Evolutionary conservation across 1,140 invertebrate species (phyloP).

Genomic region (Drosophila willistoni): DNA sequence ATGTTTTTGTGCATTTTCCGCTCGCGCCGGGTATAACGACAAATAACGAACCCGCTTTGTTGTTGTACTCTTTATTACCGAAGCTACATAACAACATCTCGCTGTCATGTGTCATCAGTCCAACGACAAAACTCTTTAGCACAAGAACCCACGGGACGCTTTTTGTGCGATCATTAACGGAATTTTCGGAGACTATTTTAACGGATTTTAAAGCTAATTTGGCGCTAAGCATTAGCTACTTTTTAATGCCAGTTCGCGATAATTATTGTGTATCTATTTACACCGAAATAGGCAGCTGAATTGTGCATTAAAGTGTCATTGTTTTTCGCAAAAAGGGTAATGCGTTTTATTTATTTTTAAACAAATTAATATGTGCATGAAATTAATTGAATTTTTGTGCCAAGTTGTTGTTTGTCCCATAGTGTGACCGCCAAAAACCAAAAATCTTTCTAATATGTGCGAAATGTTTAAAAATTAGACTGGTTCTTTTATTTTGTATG

Average conservation of each 20-base stretch:
- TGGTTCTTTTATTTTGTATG: not conserved
- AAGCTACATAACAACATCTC: constrained; percentile 60
- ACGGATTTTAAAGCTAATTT: not conserved
- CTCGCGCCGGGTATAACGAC: constrained; percentile 23
- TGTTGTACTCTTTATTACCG: constrained; percentile 29
- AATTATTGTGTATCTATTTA: constrained; percentile 38
- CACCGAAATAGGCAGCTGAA: constrained; percentile 58
- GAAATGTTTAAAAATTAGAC: not conserved
- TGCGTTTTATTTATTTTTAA: constrained; percentile 8
- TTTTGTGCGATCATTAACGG: constrained; percentile 51
- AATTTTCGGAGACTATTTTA: constrained; percentile 10
- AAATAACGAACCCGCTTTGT: not conserved
- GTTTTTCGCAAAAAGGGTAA: constrained; percentile 47
- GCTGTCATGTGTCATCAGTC: constrained; percentile 60
- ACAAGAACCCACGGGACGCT: constrained; percentile 49
- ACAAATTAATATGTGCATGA: constrained; percentile 27
- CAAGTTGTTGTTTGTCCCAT: constrained; percentile 41
- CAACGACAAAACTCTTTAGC: constrained; percentile 56
- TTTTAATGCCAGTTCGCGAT: constrained; percentile 63
- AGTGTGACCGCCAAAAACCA: constrained; percentile 30
- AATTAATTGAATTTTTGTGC: constrained; percentile 32
- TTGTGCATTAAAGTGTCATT: not conserved
- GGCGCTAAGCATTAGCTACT: not conserved
- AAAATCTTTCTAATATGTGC: constrained; percentile 23
- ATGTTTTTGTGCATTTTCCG: constrained; percentile 37